These are phyloP conservation scores for Ceuthmochares aereus DNA, from an alignment of 2,113 vertebrate genomes.

Conservation along the genomic window DNA sequence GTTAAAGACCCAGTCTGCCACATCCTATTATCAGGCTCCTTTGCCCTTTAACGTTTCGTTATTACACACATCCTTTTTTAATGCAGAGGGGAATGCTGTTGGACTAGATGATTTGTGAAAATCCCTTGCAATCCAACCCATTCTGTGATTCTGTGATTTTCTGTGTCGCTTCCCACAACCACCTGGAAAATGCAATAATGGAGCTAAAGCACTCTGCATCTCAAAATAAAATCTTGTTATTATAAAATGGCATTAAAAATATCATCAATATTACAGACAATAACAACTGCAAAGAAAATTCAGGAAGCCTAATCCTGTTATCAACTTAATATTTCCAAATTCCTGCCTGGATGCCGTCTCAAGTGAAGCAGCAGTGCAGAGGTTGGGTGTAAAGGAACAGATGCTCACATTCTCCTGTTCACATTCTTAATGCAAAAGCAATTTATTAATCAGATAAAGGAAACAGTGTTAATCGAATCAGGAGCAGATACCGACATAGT, in stretches of 20 bases:
- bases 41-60: not conserved
- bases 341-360: not conserved
- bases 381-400: not conserved
- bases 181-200: not conserved
- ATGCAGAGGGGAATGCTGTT: too few species aligned
- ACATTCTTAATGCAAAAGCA: not conserved
- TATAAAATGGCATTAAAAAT: not conserved
- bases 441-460: not conserved
- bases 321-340: not conserved
- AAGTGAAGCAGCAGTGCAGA: accelerated
- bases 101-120: too few species aligned
- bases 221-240: not conserved
- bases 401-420: not conserved
- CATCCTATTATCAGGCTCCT: not conserved
- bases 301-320: not conserved
- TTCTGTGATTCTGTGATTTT: too few species aligned
- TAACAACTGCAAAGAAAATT: not conserved
- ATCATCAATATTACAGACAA: not conserved
- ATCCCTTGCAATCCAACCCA: too few species aligned
- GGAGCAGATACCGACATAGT: not conserved
- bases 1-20: not conserved
- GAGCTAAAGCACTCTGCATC: not conserved
- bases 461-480: not conserved
- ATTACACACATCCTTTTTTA: not conserved
- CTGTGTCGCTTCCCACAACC: not conserved